Conservation (phyloP, 2,797 vertebrate species). For the Chromis chromis region DNA sequence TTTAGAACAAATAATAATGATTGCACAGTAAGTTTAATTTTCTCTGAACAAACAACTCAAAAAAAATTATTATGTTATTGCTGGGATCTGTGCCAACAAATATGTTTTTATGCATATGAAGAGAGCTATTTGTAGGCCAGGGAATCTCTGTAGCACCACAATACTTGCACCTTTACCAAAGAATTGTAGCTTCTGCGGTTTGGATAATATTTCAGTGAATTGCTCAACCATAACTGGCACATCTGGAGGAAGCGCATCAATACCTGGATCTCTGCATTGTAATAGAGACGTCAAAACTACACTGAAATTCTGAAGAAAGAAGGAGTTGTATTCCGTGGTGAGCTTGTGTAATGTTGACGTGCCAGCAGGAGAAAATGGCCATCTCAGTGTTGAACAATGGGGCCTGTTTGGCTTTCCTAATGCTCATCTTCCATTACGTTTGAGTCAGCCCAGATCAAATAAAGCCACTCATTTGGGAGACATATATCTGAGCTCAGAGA, state of each 20-base stretch:
- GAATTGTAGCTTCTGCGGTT: too few relatives aligned
- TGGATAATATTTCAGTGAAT: too few relatives aligned
- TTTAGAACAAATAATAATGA: too few relatives aligned
- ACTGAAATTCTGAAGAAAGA: background rate
- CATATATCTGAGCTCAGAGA: constrained; percentile 50
- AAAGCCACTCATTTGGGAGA: constrained; percentile 79
- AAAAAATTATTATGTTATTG: too few relatives aligned
- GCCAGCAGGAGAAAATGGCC: constrained; percentile 47
- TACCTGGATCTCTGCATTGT: background rate
- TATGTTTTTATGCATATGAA: too few relatives aligned
- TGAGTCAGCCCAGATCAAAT: constrained; percentile 74
- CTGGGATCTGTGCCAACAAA: too few relatives aligned
- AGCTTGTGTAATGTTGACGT: constrained; percentile 39
- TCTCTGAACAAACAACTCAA: too few relatives aligned
- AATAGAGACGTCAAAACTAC: background rate
- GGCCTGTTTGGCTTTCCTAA: constrained; percentile 49
- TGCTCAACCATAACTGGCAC: too few relatives aligned
- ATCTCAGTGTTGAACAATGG: constrained; percentile 40
- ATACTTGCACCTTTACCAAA: too few relatives aligned
- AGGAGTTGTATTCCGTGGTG: background rate
- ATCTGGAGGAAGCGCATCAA: background rate
- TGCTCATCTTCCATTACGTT: constrained; percentile 68
- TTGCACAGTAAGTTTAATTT: too few relatives aligned
- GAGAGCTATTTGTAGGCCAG: too few relatives aligned
- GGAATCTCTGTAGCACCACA: too few relatives aligned